Percentiles rank a stretch among this genome's conserved stretches.
These are phyloP conservation scores for Nomada ruficornis DNA, from an alignment of 2,888 invertebrate genomes.

Conservation along the genomic window DNA sequence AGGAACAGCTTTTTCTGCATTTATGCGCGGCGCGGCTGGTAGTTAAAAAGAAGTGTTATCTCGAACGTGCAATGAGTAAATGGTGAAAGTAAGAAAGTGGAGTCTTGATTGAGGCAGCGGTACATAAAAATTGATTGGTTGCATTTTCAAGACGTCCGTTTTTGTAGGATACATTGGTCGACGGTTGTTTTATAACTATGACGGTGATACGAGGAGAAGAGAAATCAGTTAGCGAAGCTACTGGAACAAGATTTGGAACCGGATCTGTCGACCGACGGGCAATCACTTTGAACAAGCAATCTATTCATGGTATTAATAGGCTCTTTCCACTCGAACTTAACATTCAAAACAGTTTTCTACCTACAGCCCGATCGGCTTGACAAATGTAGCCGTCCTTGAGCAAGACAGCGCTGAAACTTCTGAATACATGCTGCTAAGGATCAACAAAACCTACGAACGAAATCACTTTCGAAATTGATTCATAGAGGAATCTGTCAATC, in stretches of 20 bases:
- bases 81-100: no score
- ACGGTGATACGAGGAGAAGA: not conserved
- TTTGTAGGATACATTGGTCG: no score
- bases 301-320: slow-evolving; percentile 9
- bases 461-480: not conserved
- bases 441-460: not conserved
- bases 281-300: not conserved
- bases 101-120: no score
- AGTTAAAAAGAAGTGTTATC: no score
- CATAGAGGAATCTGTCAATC: no score
- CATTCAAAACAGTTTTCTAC: not conserved
- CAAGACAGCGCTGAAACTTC: not conserved
- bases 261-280: not conserved
- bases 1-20: no score
- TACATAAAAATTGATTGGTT: no score
- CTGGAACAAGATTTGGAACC: not conserved
- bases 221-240: not conserved
- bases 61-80: no score
- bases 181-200: not conserved
- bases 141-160: no score
- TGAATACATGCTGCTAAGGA: not conserved
- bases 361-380: not conserved
- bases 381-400: not conserved
- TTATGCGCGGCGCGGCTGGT: no score
- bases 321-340: not conserved